A percentile compares a stretch with the other conserved stretches of the same genome.
phyloP scores from a whole-genome alignment of 1,140 invertebrate species.

The Ruditapes philippinarum region DNA sequence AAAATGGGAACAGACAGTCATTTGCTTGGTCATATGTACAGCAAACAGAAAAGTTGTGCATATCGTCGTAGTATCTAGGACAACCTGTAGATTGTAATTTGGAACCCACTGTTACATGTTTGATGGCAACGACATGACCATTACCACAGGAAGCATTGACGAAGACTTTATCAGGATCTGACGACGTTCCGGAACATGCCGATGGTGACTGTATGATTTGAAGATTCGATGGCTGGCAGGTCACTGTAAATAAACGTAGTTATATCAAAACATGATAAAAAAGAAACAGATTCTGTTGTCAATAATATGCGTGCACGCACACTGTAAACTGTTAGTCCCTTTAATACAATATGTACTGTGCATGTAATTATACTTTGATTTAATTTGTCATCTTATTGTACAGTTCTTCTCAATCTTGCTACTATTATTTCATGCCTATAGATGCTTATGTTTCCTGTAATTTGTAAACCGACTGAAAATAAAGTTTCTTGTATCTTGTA shows the following conservation, averaged over 20 bases:
- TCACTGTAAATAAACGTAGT: neutral
- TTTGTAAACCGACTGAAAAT: too few relatives aligned
- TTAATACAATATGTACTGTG: too few relatives aligned
- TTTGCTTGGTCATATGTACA: neutral
- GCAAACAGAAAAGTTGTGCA: neutral
- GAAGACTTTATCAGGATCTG: neutral
- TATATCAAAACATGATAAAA: too few relatives aligned
- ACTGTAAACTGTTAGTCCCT: too few relatives aligned
- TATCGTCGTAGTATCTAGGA: neutral
- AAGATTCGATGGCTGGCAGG: neutral
- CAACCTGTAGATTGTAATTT: neutral
- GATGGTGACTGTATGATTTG: neutral
- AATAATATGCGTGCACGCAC: too few relatives aligned
- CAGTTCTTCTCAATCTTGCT: too few relatives aligned
- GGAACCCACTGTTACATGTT: neutral
- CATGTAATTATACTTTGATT: too few relatives aligned
- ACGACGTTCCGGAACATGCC: neutral
- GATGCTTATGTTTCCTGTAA: too few relatives aligned
- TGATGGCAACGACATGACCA: conserved; percentile 3
- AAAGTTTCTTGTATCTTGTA: too few relatives aligned
- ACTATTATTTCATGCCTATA: too few relatives aligned
- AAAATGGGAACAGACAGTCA: conserved; percentile 14
- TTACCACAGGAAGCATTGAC: neutral
- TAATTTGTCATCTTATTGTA: too few relatives aligned
- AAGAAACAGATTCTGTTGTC: too few relatives aligned